Base-by-base conservation (phyloP, 2,888 invertebrate species). In the Ennomos quercinarius region DNA sequence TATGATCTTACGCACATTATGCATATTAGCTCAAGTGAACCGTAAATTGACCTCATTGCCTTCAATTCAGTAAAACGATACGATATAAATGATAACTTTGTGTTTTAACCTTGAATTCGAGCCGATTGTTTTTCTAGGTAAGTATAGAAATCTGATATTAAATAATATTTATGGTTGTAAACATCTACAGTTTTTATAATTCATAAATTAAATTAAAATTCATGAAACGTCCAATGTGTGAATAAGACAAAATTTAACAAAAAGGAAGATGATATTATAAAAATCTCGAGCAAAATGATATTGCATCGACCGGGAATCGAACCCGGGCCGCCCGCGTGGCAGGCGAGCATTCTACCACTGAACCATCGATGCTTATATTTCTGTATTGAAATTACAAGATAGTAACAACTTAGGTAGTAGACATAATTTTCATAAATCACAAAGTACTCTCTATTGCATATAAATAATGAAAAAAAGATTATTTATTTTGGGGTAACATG, bases 311-410 rank as follows among this genome's bases (percentile, higher is more conserved):
- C 93, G 93, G 93, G 92, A 92, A 93, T 92, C 92, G 92, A 93
- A 93, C 92, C 92, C 92, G 92, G 92, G 92, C 91, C 92, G 91
- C 92, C 93, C 93, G 91, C 92, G 91, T 92, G 91, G 92, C 92
- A 93, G 92, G 92, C 93, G 92, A 92, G 91, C 89, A 89, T 89
- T 89, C 89, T 89, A 89, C 89, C 89, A 89, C 89, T 89, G 89
- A 89, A 90, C 91, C 90, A 91, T 86, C 91, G 91, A 91, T 91
- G 89, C 89, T 86, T 55, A 1, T 1, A n/a, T 8, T 0, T 1
- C 0, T 9, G 3, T 2, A 0, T 4, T 17, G 8, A 54, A 54
- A 46, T 53, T 45, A 9, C 2, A 2, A n/a, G 11, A 8, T 8
- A n/a, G 11, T 39, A 2, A 0, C 13, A 40, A 2, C 1, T n/a